Conservation (phyloP, 2,888 invertebrate genomes). For the Himalopsyche anomala region DNA sequence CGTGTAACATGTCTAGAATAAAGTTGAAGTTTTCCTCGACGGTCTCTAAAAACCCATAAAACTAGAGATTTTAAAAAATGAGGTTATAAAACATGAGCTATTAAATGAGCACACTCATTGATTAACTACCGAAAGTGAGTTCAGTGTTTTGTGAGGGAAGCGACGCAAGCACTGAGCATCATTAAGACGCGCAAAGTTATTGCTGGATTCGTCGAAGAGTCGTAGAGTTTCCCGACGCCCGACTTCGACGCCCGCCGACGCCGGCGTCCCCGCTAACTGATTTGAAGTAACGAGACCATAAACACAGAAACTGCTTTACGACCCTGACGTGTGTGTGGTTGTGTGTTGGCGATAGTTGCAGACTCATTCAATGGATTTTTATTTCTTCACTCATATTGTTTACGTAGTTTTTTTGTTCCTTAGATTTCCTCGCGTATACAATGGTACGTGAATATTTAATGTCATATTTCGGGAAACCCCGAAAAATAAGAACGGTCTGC, state of each 20-base stretch:
- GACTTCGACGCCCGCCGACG: slow-evolving; percentile 14
- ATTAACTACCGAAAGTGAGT: slow-evolving; percentile 33
- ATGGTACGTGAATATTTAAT: background rate
- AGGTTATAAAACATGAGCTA: slow-evolving; percentile 19
- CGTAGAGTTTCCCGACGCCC: slow-evolving; percentile 13
- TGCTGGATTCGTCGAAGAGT: background rate
- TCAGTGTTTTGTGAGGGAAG: background rate
- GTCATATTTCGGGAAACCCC: background rate
- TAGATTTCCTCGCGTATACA: background rate
- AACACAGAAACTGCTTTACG: slow-evolving; percentile 36
- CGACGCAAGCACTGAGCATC: background rate
- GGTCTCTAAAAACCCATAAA: background rate
- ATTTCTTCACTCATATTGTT: background rate
- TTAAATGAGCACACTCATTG: slow-evolving; percentile 27
- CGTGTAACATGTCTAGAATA: background rate
- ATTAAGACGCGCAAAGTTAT: slow-evolving; percentile 34
- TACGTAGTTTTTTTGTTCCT: too few species aligned
- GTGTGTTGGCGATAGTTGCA: background rate
- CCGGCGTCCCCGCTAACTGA: slow-evolving; percentile 11
- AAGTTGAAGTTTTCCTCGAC: background rate
- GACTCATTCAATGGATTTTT: background rate
- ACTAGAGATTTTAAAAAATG: slow-evolving; percentile 7
- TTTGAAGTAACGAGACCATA: slow-evolving; percentile 34
- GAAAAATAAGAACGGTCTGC: background rate
- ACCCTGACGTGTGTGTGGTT: slow-evolving; percentile 8